A percentile compares a stretch with the other conserved stretches of the same genome.
Conservation (phyloP, 2,888 invertebrate species). For the Zootermopsis nevadensis region DNA sequence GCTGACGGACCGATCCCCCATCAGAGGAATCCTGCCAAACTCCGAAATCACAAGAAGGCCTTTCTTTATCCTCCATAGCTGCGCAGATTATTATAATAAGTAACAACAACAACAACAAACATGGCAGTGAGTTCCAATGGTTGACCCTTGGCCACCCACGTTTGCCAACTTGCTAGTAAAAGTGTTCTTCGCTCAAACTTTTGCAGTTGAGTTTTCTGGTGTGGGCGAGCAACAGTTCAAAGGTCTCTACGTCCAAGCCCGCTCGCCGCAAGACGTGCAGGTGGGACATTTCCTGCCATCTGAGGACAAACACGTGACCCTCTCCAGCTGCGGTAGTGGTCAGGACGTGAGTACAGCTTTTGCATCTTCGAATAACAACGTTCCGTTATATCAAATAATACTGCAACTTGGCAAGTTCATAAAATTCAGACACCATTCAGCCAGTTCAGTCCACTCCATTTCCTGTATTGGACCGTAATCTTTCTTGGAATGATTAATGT, state of each 20-base stretch:
- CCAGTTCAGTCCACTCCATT: too few species aligned
- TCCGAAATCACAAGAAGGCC: not conserved
- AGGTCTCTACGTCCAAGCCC: conserved; percentile 1
- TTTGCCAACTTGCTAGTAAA: too few species aligned
- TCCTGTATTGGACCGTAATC: too few species aligned
- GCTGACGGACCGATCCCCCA: not conserved
- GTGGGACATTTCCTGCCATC: conserved; percentile 7
- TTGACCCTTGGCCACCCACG: not conserved
- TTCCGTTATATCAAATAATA: too few species aligned
- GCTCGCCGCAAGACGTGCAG: not conserved
- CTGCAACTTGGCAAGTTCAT: too few species aligned
- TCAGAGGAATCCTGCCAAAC: not conserved
- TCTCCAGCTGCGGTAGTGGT: conserved; percentile 1
- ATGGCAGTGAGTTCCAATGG: not conserved
- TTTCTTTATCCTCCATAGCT: too few species aligned
- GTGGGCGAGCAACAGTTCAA: not conserved
- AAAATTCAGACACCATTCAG: too few species aligned
- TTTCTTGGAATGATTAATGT: too few species aligned
- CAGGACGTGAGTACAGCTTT: not conserved
- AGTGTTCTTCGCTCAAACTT: too few species aligned
- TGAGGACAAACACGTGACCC: not conserved
- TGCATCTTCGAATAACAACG: too few species aligned
- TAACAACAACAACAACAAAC: not conserved
- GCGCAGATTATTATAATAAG: too few species aligned
- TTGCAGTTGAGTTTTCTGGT: not conserved